Conservation (phyloP, 1,140 invertebrate species). For the Monochamus saltuarius region DNA sequence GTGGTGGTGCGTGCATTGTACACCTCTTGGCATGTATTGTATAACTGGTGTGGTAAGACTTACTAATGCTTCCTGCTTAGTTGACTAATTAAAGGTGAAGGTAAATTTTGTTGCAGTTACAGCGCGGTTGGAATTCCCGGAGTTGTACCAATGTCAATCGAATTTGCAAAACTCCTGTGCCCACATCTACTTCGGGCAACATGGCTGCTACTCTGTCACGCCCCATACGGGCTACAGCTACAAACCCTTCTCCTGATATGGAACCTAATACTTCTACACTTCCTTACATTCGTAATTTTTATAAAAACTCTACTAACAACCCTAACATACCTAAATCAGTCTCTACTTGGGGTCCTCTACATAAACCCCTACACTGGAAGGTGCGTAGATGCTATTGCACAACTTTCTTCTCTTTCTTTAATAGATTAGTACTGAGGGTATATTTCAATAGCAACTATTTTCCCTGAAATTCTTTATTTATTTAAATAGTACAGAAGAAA, state of each 20-base stretch:
- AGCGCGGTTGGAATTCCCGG: slow-evolving; percentile 53
- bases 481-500: too few relatives aligned
- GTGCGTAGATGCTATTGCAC: slow-evolving; percentile 56
- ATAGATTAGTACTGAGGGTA: too few relatives aligned
- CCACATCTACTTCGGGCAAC: slow-evolving; percentile 50
- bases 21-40: slow-evolving; percentile 11
- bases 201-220: slow-evolving; percentile 52
- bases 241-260: slow-evolving; percentile 43
- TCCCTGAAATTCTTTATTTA: too few relatives aligned
- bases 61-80: slow-evolving; percentile 35
- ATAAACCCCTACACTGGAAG: slow-evolving; percentile 68
- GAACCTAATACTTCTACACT: slow-evolving; percentile 54
- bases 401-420: too few relatives aligned
- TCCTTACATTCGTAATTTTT: slow-evolving; percentile 61
- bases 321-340: slow-evolving; percentile 65
- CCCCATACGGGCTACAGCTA: slow-evolving; percentile 34
- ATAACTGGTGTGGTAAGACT: slow-evolving; percentile 36
- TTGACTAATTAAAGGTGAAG: slow-evolving; percentile 37
- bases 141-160: slow-evolving; percentile 51
- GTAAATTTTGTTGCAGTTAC: slow-evolving; percentile 52
- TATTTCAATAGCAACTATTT: too few relatives aligned
- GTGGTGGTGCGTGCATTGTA: slow-evolving; percentile 52
- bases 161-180: slow-evolving; percentile 44
- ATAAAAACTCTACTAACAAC: slow-evolving; percentile 55
- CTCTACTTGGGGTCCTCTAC: slow-evolving; percentile 65